Evolutionary conservation across 2,113 vertebrate species (phyloP), one percentile per base, ranked within the genome.

Genomic region (Heliornis fulica): DNA sequence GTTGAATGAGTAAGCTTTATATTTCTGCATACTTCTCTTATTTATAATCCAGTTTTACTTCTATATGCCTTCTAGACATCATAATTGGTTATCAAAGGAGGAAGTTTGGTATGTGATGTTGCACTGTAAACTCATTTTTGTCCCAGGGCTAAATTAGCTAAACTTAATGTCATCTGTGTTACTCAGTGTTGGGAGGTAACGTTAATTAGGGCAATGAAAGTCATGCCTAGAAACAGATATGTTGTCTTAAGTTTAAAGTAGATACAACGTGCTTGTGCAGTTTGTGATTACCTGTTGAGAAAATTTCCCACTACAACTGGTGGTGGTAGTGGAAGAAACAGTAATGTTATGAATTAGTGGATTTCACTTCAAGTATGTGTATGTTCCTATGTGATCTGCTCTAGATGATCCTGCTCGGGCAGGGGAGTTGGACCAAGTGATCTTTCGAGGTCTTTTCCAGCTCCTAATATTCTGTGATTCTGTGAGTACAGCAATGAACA

Each of bases 101-200:
- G 80, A 95, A 45, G 56, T 86, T 94, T 89, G 86, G 68, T 96
- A 65, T 93, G 76, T 41, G 25, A 83, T 85, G n/a, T 65, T 90
- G 75, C 48, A 12, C 51, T 45, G 38, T 64, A 93, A 32, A 76
- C 63, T 94, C 46, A 46, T 94, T 90, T 97, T 81, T 95, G 56
- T 92, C 88, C 71, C 61, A 89, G 51, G 65, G 77, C 93, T 89
- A 90, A 92, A 95, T 92, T 93, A 94, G 80, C 87, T 96, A 77
- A 95, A 88, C 86, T 20, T 19, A 45, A 4, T 96, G 83, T 74
- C 66, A 87, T 94, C 57, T 95, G 51, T 57, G 68, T 94, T 90
- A 94, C 63, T 90, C 91, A 94, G 69, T 17, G 29, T n/a, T 89
- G 64, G 75, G 65, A 93, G 34, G 19, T 83, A 69, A 74, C 81